Evolutionary conservation across 2,888 invertebrate genomes (phyloP).

Genomic region (Sylvicola cinctus): DNA sequence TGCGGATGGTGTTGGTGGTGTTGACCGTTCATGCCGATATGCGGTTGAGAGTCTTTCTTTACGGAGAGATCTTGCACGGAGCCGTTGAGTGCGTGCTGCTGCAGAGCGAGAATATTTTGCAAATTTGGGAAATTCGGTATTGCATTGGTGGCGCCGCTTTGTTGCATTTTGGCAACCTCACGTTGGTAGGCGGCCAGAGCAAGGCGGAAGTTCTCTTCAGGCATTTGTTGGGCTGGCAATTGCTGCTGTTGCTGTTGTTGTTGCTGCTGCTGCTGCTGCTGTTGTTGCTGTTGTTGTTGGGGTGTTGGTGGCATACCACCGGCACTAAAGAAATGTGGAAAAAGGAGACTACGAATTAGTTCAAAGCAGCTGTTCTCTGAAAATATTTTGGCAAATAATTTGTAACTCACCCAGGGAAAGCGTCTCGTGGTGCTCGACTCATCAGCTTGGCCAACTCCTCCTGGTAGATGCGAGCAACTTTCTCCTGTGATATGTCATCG

Average conservation of each 20-base stretch:
- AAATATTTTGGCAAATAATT: slow-evolving; percentile 2
- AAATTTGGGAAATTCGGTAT: slow-evolving; percentile 33
- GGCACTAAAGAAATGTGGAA: slow-evolving; percentile 65
- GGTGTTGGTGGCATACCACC: slow-evolving; percentile 15
- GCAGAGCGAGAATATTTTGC: slow-evolving; percentile 53
- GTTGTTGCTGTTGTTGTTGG: slow-evolving; percentile 13
- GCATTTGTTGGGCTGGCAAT: slow-evolving; percentile 11
- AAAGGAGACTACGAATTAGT: slow-evolving; percentile 40
- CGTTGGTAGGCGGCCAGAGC: slow-evolving; percentile 83
- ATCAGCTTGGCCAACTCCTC: slow-evolving; percentile 88
- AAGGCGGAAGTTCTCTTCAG: slow-evolving; percentile 76
- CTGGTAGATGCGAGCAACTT: slow-evolving; percentile 85
- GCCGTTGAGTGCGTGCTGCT: slow-evolving; percentile 48
- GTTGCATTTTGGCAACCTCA: slow-evolving; percentile 69
- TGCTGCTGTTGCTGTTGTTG: slow-evolving; percentile 1
- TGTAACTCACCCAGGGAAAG: slow-evolving; percentile 51
- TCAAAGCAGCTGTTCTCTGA: slow-evolving; percentile 24
- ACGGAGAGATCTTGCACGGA: slow-evolving; percentile 69
- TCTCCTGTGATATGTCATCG: slow-evolving; percentile 91
- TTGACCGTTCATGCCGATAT: slow-evolving; percentile 28
- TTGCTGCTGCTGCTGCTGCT: slow-evolving; percentile 5
- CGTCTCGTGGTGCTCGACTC: slow-evolving; percentile 58
- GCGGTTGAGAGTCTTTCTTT: slow-evolving; percentile 50
- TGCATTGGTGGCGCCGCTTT: slow-evolving; percentile 30
- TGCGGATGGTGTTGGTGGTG: slow-evolving; percentile 19